Evolutionary conservation across 2,888 invertebrate genomes (phyloP).

Genomic region (Spisula subtruncata): DNA sequence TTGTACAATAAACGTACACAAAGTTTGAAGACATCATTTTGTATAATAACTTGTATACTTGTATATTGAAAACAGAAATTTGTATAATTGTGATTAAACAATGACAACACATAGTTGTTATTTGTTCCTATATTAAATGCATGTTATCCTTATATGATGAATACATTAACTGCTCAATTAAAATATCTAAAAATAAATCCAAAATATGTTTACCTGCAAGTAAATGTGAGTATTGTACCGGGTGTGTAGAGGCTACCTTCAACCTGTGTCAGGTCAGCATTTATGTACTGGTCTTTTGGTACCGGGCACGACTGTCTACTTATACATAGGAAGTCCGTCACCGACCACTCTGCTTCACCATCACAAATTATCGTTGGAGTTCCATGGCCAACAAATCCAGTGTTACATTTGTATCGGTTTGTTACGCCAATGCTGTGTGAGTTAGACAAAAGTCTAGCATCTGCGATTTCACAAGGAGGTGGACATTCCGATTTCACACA

Average conservation of each 20-base stretch:
- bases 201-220: not conserved
- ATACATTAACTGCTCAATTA: too few relatives aligned
- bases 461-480: not conserved
- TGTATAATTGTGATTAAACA: too few relatives aligned
- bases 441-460: not conserved
- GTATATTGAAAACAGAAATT: too few relatives aligned
- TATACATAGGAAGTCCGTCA: not conserved
- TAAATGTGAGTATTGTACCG: not conserved
- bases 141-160: too few relatives aligned
- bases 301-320: not conserved
- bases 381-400: not conserved
- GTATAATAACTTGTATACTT: too few relatives aligned
- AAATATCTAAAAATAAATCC: too few relatives aligned
- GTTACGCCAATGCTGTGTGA: not conserved
- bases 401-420: not conserved
- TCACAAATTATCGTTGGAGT: conserved; percentile 16
- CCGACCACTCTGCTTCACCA: not conserved
- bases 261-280: not conserved
- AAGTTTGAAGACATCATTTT: too few relatives aligned
- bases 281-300: not conserved
- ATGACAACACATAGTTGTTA: too few relatives aligned
- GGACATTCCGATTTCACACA: conserved; percentile 26
- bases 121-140: too few relatives aligned
- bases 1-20: too few relatives aligned
- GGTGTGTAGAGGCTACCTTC: not conserved